Conservation (phyloP, 2,797 vertebrate genomes). For the Periparus ater region DNA sequence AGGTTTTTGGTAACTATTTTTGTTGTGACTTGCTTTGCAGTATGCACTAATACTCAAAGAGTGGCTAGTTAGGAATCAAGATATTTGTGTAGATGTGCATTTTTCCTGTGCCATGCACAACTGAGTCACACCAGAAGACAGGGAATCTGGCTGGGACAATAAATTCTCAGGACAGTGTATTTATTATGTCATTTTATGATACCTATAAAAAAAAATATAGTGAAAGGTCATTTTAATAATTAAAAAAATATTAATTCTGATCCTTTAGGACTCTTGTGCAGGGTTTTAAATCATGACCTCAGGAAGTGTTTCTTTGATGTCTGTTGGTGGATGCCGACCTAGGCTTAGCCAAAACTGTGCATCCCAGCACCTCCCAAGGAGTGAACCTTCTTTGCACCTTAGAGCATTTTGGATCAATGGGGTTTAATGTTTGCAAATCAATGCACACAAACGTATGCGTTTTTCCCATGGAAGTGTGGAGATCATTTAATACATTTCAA, state of each 20-base stretch:
- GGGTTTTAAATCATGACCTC: neutral
- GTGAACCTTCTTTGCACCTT: neutral
- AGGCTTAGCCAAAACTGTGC: neutral
- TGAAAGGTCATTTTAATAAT: neutral
- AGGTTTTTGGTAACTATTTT: neutral
- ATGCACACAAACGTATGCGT: fast-evolving
- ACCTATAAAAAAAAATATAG: neutral
- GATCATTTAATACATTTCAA: neutral
- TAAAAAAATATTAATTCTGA: neutral
- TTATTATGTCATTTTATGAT: neutral
- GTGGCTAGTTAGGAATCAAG: neutral
- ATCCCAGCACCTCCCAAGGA: neutral
- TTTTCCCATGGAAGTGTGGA: neutral
- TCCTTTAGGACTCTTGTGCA: neutral
- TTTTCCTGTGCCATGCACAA: neutral
- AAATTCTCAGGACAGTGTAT: neutral
- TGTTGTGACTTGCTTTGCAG: neutral
- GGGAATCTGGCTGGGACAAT: neutral
- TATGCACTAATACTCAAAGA: neutral
- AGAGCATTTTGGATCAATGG: neutral
- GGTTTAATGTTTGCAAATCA: neutral
- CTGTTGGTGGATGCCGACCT: neutral
- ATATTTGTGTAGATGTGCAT: neutral
- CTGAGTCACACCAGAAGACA: neutral
- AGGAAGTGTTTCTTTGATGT: neutral